phyloP scores from a whole-genome alignment of 2,797 vertebrate genomes.

The Chelon labrosus region DNA sequence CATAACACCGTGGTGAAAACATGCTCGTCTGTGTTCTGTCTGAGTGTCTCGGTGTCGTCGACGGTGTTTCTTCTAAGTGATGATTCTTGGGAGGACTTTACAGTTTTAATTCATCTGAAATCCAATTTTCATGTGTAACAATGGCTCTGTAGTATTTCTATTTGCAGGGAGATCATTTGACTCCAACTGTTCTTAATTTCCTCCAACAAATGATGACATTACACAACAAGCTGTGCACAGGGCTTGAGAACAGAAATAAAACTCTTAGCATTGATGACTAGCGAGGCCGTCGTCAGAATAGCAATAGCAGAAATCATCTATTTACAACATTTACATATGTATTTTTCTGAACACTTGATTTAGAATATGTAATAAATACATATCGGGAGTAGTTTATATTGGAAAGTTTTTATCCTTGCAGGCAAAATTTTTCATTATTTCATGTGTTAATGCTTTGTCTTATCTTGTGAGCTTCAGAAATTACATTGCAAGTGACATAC shows the following conservation, averaged over 20 bases:
- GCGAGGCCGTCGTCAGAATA: neutral
- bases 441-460: too few species aligned
- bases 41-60: conserved; percentile 24
- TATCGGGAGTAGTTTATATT: too few species aligned
- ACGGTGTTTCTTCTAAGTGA: neutral
- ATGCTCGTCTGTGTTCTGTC: conserved; percentile 3
- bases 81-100: neutral
- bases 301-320: neutral
- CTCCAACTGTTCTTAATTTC: conserved; percentile 13
- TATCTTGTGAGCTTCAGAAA: too few species aligned
- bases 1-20: conserved; percentile 14
- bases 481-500: too few species aligned
- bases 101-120: conserved; percentile 2
- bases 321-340: too few species aligned
- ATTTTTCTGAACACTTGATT: too few species aligned
- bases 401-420: too few species aligned
- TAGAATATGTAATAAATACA: too few species aligned
- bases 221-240: neutral
- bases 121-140: conserved; percentile 12
- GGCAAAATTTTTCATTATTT: too few species aligned
- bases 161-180: neutral
- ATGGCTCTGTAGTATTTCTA: conserved; percentile 10
- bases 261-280: neutral
- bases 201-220: conserved; percentile 21
- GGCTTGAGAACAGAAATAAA: neutral